Percentiles rank a stretch among this genome's conserved stretches.
Conservation (phyloP, 2,888 invertebrate genomes). For the Melikaiella ostensackeni region DNA sequence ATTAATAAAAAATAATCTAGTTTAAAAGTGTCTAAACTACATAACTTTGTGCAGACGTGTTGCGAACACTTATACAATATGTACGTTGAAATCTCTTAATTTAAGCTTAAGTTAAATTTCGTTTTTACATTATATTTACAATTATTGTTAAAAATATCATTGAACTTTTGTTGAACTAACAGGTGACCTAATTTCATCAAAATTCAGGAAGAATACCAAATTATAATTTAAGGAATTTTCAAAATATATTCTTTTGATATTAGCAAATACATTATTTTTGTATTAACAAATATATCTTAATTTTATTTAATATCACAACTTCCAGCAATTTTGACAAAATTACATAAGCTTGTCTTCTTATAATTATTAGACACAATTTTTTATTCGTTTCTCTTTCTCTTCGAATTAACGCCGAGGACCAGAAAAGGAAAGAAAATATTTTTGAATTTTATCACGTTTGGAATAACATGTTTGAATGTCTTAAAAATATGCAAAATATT, state of each 20-base stretch:
- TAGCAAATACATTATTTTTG: constrained; percentile 49
- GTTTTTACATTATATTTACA: constrained; percentile 47
- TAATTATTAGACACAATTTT: constrained; percentile 14
- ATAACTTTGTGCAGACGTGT: constrained; percentile 29
- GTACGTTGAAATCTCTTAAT: constrained; percentile 22
- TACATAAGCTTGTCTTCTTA: constrained; percentile 46
- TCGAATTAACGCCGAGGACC: not conserved
- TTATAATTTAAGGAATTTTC: not conserved
- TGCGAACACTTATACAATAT: constrained; percentile 24
- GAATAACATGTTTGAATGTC: not conserved
- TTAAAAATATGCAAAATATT: too few species aligned
- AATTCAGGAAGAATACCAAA: constrained; percentile 49
- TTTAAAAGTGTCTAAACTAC: constrained; percentile 20
- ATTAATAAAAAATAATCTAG: not conserved
- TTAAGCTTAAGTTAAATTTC: constrained; percentile 10
- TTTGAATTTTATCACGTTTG: not conserved
- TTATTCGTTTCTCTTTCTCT: not conserved
- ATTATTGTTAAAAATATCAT: constrained; percentile 41
- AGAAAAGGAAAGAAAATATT: not conserved
- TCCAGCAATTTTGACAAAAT: constrained; percentile 57
- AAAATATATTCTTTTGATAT: not conserved
- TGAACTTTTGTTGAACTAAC: constrained; percentile 27
- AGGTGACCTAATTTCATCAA: constrained; percentile 47
- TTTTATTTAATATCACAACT: constrained; percentile 5
- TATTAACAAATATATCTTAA: constrained; percentile 50